Base-by-base conservation (phyloP, 2,113 vertebrate species). In the Muntiacus muntjak region DNA sequence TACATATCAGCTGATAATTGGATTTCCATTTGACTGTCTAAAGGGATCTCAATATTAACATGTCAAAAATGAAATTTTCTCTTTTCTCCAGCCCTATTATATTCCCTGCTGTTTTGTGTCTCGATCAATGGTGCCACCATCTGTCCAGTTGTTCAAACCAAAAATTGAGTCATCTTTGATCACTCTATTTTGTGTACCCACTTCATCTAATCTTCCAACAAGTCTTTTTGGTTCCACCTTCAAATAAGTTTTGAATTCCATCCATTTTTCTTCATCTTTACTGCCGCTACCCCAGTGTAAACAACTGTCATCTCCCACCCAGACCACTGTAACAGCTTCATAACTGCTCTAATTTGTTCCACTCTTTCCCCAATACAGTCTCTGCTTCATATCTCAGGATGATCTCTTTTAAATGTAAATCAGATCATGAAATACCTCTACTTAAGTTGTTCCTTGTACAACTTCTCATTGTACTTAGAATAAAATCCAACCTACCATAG, bases 101-200 rank as follows among this genome's bases (percentile, higher is more conserved):
- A 36, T 83, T 93, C 55, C 50, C 54, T 96, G 52, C 64, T 96
- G n/a, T 91, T 95, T 97, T 6, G 15, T 40, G 54, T 94, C 91
- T 90, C 88, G 74, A 17, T 76, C 43, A 89, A 23, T 43, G 47
- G 43, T 85, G 26, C 43, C n/a, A 58, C 92, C 57, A 81, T 94
- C 64, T 97, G 50, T 92, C 64, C 57, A 94, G 64, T 64, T 96
- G 83, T 78, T 91, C 62, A 94, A 90, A 62, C 78, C 52, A 62
- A 83, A 96, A 89, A 62, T n/a, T 55, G 74, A 87, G 95, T 95
- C 83, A 92, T 92, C 55, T 52, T 93, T 55, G n/a, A 89, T 89
- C 79, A 55, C 58, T 92, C 60, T 67, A 11, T 91, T 88, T 91
- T 91, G 76, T 11, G 93, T 60, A 47, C 33, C 17, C 8, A 43